Evolutionary conservation across 2,888 invertebrate species (phyloP), one percentile per base, ranked within the genome.

Genomic region (Drosophila pegasa): DNA sequence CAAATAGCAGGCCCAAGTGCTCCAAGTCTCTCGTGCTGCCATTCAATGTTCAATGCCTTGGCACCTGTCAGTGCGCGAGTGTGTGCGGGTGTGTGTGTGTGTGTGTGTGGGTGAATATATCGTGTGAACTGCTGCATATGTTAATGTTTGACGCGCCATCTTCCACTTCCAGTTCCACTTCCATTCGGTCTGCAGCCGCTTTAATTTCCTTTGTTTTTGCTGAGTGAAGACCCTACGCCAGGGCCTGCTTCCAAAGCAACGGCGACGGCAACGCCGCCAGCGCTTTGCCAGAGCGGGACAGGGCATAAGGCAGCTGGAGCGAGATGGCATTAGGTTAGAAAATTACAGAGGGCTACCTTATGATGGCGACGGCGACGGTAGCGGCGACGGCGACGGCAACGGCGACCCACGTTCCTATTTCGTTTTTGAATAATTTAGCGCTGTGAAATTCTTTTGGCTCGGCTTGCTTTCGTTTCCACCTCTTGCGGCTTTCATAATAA

Each of bases 401-500:
- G 43, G 31, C 74, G 38, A 63, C 75, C 85, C 68, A 67, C 73
- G 82, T 69, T 82, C 59, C 86, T 82, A 87, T 75, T 74, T 75
- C 58, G 50, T 76, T 81, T 85, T 74, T 88, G 83, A 83, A 84
- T 84, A 84, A 88, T 86, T 88, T 88, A 88, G 67, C 74, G 68
- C 88, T 77, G 75, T 77, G 88, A 83, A 79, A 81, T 83, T 83
- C 88, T 77, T 84, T 62, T 60, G 63, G 75, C 57, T 52, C 61
- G 60, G 35, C 47, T 61, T 55, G 47, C 65, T 66, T 71, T 64
- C 69, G 61, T 71, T 80, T 73, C 71, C 64, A 60, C 63, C 72
- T 79, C 65, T 75, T 72, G 78, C 67, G 81, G 78, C 84, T 85
- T 87, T 90, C 87, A 86, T 89, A 89, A 90, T 90, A 91, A 89